Conservation (phyloP, 1,140 invertebrate species). For the Aleiodes sp. region DNA sequence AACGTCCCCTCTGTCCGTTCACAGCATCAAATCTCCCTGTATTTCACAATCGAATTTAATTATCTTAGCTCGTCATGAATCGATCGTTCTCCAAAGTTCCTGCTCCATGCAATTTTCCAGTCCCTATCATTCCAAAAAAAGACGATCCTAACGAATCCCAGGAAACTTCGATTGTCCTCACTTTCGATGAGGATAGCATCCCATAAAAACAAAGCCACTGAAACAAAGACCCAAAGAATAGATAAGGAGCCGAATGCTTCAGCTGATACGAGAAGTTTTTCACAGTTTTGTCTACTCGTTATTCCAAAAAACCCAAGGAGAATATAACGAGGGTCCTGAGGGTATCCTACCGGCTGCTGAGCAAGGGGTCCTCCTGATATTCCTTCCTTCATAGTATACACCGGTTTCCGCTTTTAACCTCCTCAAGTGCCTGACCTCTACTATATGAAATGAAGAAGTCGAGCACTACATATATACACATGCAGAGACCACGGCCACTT, state of each 20-base stretch:
- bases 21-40: slow-evolving; percentile 1
- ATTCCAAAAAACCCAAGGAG: slow-evolving; percentile 25
- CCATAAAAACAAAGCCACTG: too few relatives aligned
- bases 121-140: background rate
- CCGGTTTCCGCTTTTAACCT: slow-evolving; percentile 2
- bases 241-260: background rate
- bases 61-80: slow-evolving; percentile 35
- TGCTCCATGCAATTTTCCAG: background rate
- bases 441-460: slow-evolving; percentile 16
- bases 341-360: slow-evolving; percentile 30
- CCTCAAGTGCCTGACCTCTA: slow-evolving; percentile 15
- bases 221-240: too few relatives aligned
- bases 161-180: too few relatives aligned
- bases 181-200: too few relatives aligned
- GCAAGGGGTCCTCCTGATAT: slow-evolving; percentile 33
- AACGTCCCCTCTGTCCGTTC: too few relatives aligned
- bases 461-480: slow-evolving; percentile 21
- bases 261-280: slow-evolving; percentile 22
- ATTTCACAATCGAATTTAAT: slow-evolving; percentile 42
- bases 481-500: slow-evolving; percentile 22
- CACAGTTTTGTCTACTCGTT: slow-evolving; percentile 24
- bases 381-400: slow-evolving; percentile 5
- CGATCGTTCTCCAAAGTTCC: slow-evolving; percentile 17
- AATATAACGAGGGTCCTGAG: slow-evolving; percentile 13
- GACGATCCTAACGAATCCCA: background rate